These are phyloP conservation scores for Drosophila cognata DNA, from an alignment of 2,888 invertebrate species.

Conservation along the genomic window DNA sequence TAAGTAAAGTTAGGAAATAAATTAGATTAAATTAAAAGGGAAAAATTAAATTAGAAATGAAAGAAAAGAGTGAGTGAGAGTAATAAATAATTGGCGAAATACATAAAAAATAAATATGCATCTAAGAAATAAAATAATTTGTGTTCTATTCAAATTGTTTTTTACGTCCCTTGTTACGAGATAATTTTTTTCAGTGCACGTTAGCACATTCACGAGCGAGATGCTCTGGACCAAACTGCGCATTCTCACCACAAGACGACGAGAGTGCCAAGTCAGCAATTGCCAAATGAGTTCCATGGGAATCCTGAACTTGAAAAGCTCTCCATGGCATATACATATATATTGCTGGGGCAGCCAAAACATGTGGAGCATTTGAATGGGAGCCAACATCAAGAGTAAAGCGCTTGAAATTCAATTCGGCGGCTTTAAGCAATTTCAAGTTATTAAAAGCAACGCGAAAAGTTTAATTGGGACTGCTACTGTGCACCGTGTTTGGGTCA, in stretches of 20 bases:
- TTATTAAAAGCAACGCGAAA: conserved; percentile 76
- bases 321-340: conserved; percentile 6
- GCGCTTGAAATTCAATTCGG: conserved; percentile 57
- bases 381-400: conserved; percentile 53
- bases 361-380: conserved; percentile 41
- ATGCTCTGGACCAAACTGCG: conserved; percentile 42
- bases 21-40: not conserved
- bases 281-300: conserved; percentile 7
- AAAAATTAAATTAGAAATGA: not conserved
- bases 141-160: not conserved
- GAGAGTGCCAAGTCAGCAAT: conserved; percentile 21
- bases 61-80: no score
- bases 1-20: not conserved
- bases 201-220: not conserved
- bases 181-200: conserved; percentile 24
- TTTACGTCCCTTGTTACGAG: not conserved
- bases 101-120: not conserved
- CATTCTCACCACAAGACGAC: conserved; percentile 64
- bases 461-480: conserved; percentile 70
- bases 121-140: not conserved
- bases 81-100: not conserved
- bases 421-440: conserved; percentile 65
- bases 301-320: conserved; percentile 52
- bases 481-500: conserved; percentile 27
- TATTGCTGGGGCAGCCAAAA: conserved; percentile 20